Evolutionary conservation across 2,113 vertebrate genomes (phyloP).

Genomic region (Barbus barbus): DNA sequence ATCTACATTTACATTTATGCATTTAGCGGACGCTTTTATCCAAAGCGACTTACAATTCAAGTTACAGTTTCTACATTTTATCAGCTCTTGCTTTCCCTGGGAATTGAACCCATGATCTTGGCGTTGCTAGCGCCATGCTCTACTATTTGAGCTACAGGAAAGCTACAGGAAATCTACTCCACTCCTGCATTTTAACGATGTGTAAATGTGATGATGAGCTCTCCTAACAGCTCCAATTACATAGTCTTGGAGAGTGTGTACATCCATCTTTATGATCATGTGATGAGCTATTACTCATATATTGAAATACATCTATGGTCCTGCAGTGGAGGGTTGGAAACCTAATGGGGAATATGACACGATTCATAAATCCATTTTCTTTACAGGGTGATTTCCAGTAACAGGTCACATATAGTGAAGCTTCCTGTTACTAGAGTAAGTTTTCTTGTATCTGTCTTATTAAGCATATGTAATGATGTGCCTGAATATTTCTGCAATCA

Average conservation of each 20-base stretch:
- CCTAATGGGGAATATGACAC: not conserved
- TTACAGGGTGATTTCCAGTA: conserved; percentile 91
- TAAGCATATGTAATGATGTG: not conserved
- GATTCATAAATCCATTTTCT: conserved; percentile 43
- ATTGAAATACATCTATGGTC: not conserved
- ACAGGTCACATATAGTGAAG: conserved; percentile 92
- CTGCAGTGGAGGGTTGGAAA: not conserved
- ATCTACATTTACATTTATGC: too few relatives aligned
- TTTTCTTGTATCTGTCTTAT: conserved; percentile 48
- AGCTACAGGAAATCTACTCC: too few relatives aligned
- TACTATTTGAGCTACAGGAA: too few relatives aligned
- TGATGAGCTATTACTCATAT: not conserved
- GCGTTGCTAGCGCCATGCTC: too few relatives aligned
- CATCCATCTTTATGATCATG: not conserved
- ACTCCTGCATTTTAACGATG: not conserved
- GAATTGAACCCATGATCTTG: too few relatives aligned
- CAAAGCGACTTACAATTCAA: too few relatives aligned
- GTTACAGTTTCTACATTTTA: too few relatives aligned
- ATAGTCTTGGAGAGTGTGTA: not conserved
- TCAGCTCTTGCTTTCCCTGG: too few relatives aligned
- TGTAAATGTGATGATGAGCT: not conserved
- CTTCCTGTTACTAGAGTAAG: conserved; percentile 87
- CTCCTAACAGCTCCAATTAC: not conserved
- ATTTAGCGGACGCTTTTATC: too few relatives aligned
- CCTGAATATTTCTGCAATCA: not conserved